Conservation (phyloP, 2,113 vertebrate genomes). For the Dolichotis patagonum region DNA sequence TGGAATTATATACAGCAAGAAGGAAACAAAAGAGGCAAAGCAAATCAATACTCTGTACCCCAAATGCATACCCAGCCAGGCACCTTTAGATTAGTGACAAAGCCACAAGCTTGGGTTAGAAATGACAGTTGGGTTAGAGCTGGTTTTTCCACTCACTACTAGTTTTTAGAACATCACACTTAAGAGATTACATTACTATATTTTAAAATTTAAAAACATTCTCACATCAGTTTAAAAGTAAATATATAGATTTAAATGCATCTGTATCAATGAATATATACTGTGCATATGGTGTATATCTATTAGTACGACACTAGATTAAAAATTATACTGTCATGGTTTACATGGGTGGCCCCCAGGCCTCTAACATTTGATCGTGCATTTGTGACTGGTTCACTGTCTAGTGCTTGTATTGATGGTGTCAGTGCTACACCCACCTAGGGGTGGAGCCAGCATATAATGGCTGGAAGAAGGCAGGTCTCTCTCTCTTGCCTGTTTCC, state of each 20-base stretch:
- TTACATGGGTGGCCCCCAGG: too few species aligned
- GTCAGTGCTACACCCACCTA: too few species aligned
- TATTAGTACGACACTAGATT: not conserved
- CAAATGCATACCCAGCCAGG: not conserved
- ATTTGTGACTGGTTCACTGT: too few species aligned
- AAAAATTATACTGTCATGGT: too few species aligned
- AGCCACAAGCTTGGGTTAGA: not conserved
- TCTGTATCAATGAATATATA: not conserved
- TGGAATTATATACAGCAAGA: not conserved
- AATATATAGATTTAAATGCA: not conserved
- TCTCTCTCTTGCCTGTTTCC: too few species aligned
- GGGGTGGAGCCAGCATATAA: too few species aligned
- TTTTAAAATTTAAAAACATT: not conserved
- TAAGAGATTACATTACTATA: not conserved
- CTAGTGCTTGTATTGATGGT: too few species aligned
- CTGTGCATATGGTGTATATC: not conserved
- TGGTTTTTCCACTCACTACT: not conserved
- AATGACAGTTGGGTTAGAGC: not conserved
- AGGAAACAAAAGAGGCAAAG: not conserved
- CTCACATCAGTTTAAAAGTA: not conserved
- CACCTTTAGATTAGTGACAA: not conserved
- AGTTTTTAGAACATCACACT: not conserved
- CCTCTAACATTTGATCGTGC: too few species aligned
- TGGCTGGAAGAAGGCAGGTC: too few species aligned
- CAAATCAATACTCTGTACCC: not conserved